Evolutionary conservation across 2,888 invertebrate genomes (phyloP).

Genomic region (Meandrusa payeni): DNA sequence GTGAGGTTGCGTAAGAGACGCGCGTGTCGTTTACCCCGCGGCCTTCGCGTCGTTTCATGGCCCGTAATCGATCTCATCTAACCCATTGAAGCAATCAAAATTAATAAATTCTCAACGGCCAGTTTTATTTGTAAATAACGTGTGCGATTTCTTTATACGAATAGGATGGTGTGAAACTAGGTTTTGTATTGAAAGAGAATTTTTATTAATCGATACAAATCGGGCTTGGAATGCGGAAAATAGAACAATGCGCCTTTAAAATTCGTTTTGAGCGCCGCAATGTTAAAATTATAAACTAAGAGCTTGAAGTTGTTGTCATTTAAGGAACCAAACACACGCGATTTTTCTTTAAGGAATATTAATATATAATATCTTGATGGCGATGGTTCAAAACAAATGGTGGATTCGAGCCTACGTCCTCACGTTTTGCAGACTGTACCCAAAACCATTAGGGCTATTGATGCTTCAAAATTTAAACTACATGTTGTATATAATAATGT

Average conservation of each 20-base stretch:
- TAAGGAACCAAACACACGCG: too few species aligned
- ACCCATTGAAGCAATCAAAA: conserved; percentile 33
- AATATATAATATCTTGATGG: too few species aligned
- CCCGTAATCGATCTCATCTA: conserved; percentile 41
- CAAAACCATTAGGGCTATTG: too few species aligned
- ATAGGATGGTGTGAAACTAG: too few species aligned
- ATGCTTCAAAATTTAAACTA: too few species aligned
- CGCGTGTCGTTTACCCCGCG: conserved; percentile 71
- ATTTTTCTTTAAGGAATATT: too few species aligned
- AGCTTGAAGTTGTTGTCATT: background rate
- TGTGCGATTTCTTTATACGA: background rate
- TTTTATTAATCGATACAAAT: background rate
- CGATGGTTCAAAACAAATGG: too few species aligned
- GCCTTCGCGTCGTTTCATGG: conserved; percentile 61
- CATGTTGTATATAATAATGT: too few species aligned
- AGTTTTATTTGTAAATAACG: background rate
- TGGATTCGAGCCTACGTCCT: too few species aligned
- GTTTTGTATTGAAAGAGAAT: too few species aligned
- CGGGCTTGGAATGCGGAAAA: conserved; percentile 20
- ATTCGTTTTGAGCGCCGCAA: conserved; percentile 11
- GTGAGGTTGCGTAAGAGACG: conserved; percentile 57
- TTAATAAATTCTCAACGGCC: conserved; percentile 26
- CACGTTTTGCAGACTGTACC: too few species aligned
- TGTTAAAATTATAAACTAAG: conserved; percentile 17
- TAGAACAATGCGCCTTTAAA: conserved; percentile 16